Conservation (phyloP, 2,797 vertebrate species). For the Danio choprae region DNA sequence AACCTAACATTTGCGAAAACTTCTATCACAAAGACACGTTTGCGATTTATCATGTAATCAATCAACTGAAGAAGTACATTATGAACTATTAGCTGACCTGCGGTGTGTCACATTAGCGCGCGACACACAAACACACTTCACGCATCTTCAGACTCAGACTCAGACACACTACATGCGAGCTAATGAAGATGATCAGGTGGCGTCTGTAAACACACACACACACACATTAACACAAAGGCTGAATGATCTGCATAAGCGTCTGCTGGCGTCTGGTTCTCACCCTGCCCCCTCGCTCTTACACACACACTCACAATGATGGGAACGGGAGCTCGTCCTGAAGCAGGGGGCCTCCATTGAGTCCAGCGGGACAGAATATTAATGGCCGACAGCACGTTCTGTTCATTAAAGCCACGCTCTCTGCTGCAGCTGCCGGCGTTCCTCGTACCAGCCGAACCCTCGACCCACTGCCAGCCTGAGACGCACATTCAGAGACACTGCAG, state of each 20-base stretch:
- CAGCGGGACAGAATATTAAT: conserved; percentile 87
- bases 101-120: too few species aligned
- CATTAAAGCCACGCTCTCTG: conserved; percentile 85
- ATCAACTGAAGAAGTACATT: too few species aligned
- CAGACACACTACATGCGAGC: conserved; percentile 89
- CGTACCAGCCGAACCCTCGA: conserved; percentile 45
- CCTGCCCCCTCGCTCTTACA: conserved; percentile 80
- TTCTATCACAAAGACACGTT: too few species aligned
- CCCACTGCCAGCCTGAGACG: too few species aligned
- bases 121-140: conserved; percentile 25
- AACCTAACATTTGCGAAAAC: too few species aligned
- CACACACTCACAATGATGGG: conserved; percentile 86
- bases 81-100: too few species aligned
- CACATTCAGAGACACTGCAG: too few species aligned
- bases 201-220: conserved; percentile 62
- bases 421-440: conserved; percentile 80
- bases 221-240: conserved; percentile 61
- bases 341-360: conserved; percentile 86
- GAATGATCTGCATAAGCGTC: conserved; percentile 88
- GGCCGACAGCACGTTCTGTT: conserved; percentile 80
- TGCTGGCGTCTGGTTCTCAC: conserved; percentile 93
- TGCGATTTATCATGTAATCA: too few species aligned
- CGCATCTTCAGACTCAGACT: conserved; percentile 75
- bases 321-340: conserved; percentile 88
- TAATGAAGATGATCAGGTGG: conserved; percentile 93